These are phyloP conservation scores for Sarcophilus harrisii DNA, from an alignment of 2,797 vertebrate species.

Conservation along the genomic window DNA sequence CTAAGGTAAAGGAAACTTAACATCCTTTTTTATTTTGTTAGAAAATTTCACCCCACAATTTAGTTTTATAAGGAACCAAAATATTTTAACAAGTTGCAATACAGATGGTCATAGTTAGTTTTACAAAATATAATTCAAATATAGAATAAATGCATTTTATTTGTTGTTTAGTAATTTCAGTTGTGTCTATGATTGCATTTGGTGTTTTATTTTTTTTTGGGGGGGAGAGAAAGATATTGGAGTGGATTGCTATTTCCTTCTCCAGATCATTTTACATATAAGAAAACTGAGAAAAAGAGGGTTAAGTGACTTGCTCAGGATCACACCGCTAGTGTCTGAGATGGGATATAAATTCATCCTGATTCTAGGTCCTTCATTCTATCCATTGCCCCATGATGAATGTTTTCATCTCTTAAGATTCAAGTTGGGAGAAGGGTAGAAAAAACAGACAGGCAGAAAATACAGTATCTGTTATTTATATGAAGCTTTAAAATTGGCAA, in stretches of 20 bases:
- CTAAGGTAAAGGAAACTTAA: background rate
- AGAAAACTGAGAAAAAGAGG: background rate
- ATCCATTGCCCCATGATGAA: background rate
- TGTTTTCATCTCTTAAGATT: background rate
- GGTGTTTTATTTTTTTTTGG: background rate
- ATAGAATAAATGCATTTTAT: background rate
- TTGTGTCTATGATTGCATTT: background rate
- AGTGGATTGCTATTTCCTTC: background rate
- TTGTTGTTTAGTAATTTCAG: background rate
- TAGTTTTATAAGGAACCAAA: background rate
- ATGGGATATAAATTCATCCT: background rate
- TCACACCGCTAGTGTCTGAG: background rate
- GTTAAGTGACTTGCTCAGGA: background rate
- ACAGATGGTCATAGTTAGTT: background rate
- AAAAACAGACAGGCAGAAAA: constrained; percentile 19
- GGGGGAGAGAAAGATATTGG: background rate
- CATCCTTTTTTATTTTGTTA: background rate
- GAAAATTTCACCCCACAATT: background rate
- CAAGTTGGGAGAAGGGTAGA: constrained; percentile 25
- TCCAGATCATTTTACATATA: background rate
- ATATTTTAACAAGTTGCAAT: background rate
- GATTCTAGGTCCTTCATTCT: background rate
- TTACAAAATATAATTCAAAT: background rate
- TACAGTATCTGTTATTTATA: background rate
- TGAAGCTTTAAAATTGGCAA: background rate